Conservation (phyloP, 1,140 invertebrate species). For the Nylanderia fulva region DNA sequence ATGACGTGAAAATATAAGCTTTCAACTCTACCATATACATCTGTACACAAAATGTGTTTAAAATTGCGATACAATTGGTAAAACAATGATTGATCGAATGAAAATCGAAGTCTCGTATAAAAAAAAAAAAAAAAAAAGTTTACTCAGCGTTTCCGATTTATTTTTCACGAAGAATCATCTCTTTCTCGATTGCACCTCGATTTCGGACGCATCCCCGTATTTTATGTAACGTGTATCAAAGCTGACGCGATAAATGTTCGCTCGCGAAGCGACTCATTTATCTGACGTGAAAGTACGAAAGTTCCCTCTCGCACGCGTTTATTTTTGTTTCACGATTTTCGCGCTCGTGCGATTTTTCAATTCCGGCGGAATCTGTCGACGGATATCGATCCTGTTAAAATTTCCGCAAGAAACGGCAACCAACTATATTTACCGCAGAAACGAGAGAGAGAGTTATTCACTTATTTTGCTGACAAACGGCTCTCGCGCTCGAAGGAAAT, state of each 20-base stretch:
- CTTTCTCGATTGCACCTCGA: no score
- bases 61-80: no score
- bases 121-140: no score
- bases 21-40: neutral
- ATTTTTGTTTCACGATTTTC: constrained; percentile 3
- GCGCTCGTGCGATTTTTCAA: constrained; percentile 27
- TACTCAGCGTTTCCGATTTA: no score
- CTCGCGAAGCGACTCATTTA: neutral
- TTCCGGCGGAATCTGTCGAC: neutral
- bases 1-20: constrained; percentile 17
- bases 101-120: no score
- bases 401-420: constrained; percentile 24
- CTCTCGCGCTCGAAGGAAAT: constrained; percentile 33
- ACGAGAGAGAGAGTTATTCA: constrained; percentile 26
- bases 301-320: neutral
- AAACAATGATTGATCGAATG: no score
- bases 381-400: constrained; percentile 26
- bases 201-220: no score
- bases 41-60: neutral
- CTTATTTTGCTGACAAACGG: constrained; percentile 48
- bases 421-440: constrained; percentile 37
- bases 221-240: neutral
- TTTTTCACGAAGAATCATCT: no score
- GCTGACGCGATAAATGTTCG: neutral
- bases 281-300: neutral